These are phyloP conservation scores for Drosophila gaucha DNA, from an alignment of 2,888 invertebrate species.

Conservation along the genomic window DNA sequence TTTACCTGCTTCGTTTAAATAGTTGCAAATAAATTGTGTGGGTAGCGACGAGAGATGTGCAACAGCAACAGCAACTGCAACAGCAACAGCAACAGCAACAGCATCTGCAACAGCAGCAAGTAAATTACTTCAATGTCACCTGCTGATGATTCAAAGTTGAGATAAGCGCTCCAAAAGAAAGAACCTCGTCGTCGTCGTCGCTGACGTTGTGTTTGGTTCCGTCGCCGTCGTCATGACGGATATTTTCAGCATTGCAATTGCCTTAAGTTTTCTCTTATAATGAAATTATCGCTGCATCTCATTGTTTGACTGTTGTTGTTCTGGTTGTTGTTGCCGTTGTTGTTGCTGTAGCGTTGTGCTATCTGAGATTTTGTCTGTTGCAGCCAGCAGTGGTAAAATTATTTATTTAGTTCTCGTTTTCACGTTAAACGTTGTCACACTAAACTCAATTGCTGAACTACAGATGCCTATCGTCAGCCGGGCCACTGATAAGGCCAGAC, in stretches of 20 bases:
- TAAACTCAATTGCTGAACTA: slow-evolving; percentile 69
- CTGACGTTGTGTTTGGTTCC: slow-evolving; percentile 8
- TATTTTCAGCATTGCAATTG: slow-evolving; percentile 57
- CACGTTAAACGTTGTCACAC: slow-evolving; percentile 79
- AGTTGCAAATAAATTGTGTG: slow-evolving; percentile 78
- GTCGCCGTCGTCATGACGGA: slow-evolving; percentile 47
- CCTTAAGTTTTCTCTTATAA: slow-evolving; percentile 77
- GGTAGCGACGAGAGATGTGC: slow-evolving; percentile 63
- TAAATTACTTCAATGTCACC: slow-evolving; percentile 82
- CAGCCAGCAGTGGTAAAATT: slow-evolving; percentile 62
- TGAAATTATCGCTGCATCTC: slow-evolving; percentile 77
- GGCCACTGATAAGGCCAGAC: slow-evolving; percentile 52
- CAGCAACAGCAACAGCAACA: slow-evolving; percentile 20
- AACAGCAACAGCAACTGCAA: slow-evolving; percentile 27
- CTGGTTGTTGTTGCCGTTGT: slow-evolving; percentile 15
- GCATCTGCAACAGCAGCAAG: slow-evolving; percentile 64
- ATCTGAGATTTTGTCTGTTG: slow-evolving; percentile 54
- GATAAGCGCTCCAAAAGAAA: slow-evolving; percentile 71
- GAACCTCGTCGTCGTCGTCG: slow-evolving; percentile 40
- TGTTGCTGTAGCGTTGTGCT: slow-evolving; percentile 22
- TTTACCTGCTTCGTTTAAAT: slow-evolving; percentile 65
- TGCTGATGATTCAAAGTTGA: slow-evolving; percentile 74
- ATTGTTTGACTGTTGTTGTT: slow-evolving; percentile 61
- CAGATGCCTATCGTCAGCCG: slow-evolving; percentile 55
- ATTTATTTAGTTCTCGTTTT: slow-evolving; percentile 78